Conservation (phyloP, 2,888 invertebrate species). For the Polydrusus cervinus region DNA sequence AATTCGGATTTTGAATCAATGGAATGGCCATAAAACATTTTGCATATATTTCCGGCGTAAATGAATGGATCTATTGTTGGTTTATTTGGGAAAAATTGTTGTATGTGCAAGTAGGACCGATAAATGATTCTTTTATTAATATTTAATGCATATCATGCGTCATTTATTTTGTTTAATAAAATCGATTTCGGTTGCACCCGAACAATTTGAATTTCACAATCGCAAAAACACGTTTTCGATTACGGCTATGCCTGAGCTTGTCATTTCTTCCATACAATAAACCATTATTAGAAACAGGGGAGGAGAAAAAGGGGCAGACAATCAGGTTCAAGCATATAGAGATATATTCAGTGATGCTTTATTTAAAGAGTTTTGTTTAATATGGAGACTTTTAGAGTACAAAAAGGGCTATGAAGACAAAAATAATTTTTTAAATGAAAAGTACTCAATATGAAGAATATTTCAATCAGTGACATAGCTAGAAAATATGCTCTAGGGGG, state of each 20-base stretch:
- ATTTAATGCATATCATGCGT: conserved; percentile 1
- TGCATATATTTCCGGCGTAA: neutral
- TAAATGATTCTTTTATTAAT: conserved; percentile 1
- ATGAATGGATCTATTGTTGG: neutral
- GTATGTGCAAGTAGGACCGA: neutral
- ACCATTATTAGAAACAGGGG: neutral
- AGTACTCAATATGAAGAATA: too few relatives aligned
- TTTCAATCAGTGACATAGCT: too few relatives aligned
- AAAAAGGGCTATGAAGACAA: too few relatives aligned
- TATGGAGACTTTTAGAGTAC: too few relatives aligned
- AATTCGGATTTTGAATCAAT: neutral
- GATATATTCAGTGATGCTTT: too few relatives aligned
- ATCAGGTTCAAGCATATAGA: too few relatives aligned
- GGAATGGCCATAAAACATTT: neutral
- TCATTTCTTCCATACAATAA: conserved; percentile 4
- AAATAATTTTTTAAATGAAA: too few relatives aligned
- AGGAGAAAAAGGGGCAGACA: too few relatives aligned
- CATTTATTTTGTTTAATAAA: conserved; percentile 6
- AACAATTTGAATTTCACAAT: neutral
- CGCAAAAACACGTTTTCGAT: neutral
- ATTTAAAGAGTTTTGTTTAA: too few relatives aligned
- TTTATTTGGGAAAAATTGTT: neutral
- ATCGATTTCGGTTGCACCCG: neutral
- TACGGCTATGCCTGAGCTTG: conserved; percentile 1
- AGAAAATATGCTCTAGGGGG: too few relatives aligned